Evolutionary conservation across 30 jellyfish, hydroid and myxozoan genomes (phyloP).

Genomic region (Turritopsis rubra): DNA sequence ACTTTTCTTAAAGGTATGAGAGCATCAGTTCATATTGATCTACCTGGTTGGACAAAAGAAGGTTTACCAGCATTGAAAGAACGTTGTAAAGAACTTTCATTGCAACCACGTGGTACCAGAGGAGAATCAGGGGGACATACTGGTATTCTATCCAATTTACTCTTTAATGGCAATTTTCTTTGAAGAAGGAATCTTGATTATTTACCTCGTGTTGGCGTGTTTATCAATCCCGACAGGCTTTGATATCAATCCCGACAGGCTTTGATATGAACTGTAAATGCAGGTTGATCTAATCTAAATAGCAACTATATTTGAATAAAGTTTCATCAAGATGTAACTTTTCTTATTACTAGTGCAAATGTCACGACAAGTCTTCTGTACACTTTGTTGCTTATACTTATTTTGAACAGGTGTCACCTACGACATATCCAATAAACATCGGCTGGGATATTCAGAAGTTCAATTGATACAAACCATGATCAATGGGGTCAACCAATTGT

Average conservation of each 20-base stretch:
- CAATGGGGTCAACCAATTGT: constrained; percentile 13
- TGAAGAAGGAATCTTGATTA: background rate
- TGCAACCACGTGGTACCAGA: constrained; percentile 25
- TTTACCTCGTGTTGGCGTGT: too few relatives aligned
- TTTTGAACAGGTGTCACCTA: constrained; percentile 16
- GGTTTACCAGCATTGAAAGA: constrained; percentile 13
- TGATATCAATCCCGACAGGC: too few relatives aligned
- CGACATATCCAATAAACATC: constrained; percentile 25
- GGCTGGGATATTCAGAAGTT: constrained; percentile 21
- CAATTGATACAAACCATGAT: constrained; percentile 17
- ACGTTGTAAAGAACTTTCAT: constrained; percentile 18
- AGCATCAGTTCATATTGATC: constrained; percentile 31
- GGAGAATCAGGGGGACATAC: constrained; percentile 19
- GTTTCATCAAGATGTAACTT: too few relatives aligned
- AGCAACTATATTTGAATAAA: too few relatives aligned
- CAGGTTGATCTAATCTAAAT: too few relatives aligned
- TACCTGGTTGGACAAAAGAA: constrained; percentile 28
- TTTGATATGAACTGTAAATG: too few relatives aligned
- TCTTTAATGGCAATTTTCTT: background rate
- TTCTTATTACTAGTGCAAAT: too few relatives aligned
- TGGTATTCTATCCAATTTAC: background rate
- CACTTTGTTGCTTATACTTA: background rate
- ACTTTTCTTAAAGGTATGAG: background rate
- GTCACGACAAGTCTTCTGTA: too few relatives aligned
- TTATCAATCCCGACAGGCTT: too few relatives aligned